These are phyloP conservation scores for Euphydryas editha DNA, from an alignment of 2,888 invertebrate species.

Conservation along the genomic window DNA sequence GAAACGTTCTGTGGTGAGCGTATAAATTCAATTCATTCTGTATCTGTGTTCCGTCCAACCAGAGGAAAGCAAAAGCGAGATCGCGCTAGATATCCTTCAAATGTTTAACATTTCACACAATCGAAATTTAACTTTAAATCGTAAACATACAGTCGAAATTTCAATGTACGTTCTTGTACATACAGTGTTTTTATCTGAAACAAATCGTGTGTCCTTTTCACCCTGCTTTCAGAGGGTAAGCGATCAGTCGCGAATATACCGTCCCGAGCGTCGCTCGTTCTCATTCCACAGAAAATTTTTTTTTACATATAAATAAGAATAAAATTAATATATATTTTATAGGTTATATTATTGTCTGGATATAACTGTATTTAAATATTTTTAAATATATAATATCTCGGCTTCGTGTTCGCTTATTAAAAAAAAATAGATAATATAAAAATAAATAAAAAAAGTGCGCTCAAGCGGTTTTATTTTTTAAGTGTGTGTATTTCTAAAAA, in stretches of 20 bases:
- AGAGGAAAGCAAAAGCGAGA: slow-evolving; percentile 73
- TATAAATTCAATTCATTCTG: slow-evolving; percentile 79
- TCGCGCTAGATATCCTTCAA: slow-evolving; percentile 69
- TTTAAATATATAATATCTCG: slow-evolving; percentile 17
- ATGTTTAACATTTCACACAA: slow-evolving; percentile 51
- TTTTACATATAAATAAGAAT: slow-evolving; percentile 47
- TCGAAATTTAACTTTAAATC: slow-evolving; percentile 41
- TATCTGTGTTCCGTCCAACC: slow-evolving; percentile 75
- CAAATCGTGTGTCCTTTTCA: slow-evolving; percentile 72
- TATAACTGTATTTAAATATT: slow-evolving; percentile 10
- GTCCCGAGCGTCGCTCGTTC: slow-evolving; percentile 71
- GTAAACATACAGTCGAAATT: slow-evolving; percentile 43
- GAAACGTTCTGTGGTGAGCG: slow-evolving; percentile 58
- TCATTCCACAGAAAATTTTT: slow-evolving; percentile 49
- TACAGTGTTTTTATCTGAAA: slow-evolving; percentile 53
- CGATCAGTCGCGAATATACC: slow-evolving; percentile 79
- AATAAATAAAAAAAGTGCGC: slow-evolving; percentile 30
- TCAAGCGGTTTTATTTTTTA: slow-evolving; percentile 41
- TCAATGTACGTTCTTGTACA: slow-evolving; percentile 37
- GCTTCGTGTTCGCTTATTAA: slow-evolving; percentile 30
- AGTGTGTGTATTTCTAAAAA: slow-evolving; percentile 50
- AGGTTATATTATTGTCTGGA: slow-evolving; percentile 38
- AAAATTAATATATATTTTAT: slow-evolving; percentile 50
- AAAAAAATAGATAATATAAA: slow-evolving; percentile 21
- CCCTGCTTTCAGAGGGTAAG: slow-evolving; percentile 70